Percentiles rank a stretch among this genome's conserved stretches.
Evolutionary conservation across 2,888 invertebrate species (phyloP).

Genomic region (Congeria kusceri): DNA sequence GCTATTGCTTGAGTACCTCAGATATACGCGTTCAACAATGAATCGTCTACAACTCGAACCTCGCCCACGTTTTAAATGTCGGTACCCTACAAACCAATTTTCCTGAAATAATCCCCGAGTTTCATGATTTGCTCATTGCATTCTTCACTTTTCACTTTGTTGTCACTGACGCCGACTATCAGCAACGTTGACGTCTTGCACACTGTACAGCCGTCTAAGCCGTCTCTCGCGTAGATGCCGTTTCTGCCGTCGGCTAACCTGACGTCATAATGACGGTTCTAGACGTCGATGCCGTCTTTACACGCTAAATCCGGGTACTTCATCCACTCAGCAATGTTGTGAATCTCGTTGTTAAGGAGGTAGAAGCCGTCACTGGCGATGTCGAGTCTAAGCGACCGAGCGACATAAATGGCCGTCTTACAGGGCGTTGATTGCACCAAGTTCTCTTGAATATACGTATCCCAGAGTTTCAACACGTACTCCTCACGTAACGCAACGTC

Average conservation of each 20-base stretch:
- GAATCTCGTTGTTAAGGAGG: constrained; percentile 66
- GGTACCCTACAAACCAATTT: constrained; percentile 57
- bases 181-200: constrained; percentile 72
- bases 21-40: too few species aligned
- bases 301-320: constrained; percentile 60
- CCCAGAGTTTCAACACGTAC: constrained; percentile 73
- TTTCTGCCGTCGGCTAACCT: constrained; percentile 76
- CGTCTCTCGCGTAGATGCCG: constrained; percentile 75
- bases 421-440: constrained; percentile 69
- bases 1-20: too few species aligned
- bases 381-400: constrained; percentile 54
- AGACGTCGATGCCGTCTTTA: constrained; percentile 70
- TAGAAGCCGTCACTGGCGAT: constrained; percentile 65
- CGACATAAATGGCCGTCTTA: constrained; percentile 73
- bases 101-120: constrained; percentile 74
- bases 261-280: constrained; percentile 69
- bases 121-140: constrained; percentile 80
- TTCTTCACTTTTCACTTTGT: constrained; percentile 55
- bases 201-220: constrained; percentile 72
- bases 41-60: too few species aligned
- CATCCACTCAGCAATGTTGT: constrained; percentile 60
- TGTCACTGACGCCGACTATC: constrained; percentile 72
- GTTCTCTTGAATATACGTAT: constrained; percentile 73
- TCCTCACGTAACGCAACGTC: constrained; percentile 68
- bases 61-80: too few species aligned